Evolutionary conservation across 2,888 invertebrate species (phyloP).

Genomic region (Gryllus longicercus): DNA sequence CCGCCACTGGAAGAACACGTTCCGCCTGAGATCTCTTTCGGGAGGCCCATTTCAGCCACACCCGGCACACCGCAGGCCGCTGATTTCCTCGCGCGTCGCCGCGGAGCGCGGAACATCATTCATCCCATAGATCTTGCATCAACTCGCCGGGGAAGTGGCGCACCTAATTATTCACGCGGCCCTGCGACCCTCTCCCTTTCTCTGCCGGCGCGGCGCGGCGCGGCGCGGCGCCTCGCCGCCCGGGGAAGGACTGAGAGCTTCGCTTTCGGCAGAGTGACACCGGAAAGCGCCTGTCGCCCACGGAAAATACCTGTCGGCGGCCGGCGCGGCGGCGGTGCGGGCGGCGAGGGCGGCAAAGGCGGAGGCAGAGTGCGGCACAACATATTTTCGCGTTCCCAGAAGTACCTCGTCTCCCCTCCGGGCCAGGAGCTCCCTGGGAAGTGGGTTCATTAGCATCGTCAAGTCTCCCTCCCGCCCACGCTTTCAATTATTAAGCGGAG

Average conservation of each 20-base stretch:
- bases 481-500: not conserved
- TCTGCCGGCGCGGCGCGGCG: too few relatives aligned
- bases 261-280: not conserved
- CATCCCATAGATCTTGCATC: slow-evolving; percentile 17
- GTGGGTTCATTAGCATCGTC: slow-evolving; percentile 4
- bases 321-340: not conserved
- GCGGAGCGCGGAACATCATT: not conserved
- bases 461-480: slow-evolving; percentile 6
- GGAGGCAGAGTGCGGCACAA: not conserved
- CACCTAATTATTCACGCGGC: slow-evolving; percentile 1
- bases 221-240: not conserved
- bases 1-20: not conserved
- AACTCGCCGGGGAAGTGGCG: too few relatives aligned
- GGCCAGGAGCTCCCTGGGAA: not conserved
- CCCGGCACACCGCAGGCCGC: too few relatives aligned
- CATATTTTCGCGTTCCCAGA: slow-evolving; percentile 17
- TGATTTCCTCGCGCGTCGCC: too few relatives aligned
- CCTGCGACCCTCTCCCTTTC: not conserved
- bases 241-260: not conserved
- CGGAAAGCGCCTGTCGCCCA: not conserved
- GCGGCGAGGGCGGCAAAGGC: not conserved
- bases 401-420: slow-evolving; percentile 1
- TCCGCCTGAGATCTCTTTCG: not conserved
- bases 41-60: too few relatives aligned
- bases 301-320: not conserved